Conservation (phyloP, 2,797 vertebrate genomes). For the Labroides dimidiatus region DNA sequence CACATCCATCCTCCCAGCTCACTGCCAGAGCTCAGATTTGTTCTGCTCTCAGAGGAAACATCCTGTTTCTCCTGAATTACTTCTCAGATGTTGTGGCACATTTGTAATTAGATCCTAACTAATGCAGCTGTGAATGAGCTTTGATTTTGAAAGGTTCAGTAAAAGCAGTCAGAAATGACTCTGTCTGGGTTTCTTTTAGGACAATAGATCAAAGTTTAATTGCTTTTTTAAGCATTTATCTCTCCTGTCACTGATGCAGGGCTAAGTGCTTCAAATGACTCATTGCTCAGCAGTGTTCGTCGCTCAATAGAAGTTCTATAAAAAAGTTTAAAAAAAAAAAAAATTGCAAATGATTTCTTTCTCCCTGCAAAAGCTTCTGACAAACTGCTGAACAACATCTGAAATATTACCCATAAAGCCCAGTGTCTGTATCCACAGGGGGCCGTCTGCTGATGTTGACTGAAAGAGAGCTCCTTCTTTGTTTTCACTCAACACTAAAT, state of each 20-base stretch:
- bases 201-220: conserved; percentile 52
- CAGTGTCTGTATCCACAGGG: conserved; percentile 77
- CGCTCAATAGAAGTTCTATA: conserved; percentile 38
- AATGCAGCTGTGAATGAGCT: neutral
- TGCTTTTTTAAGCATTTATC: conserved; percentile 30
- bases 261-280: conserved; percentile 39
- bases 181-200: conserved; percentile 21
- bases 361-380: conserved; percentile 73
- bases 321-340: conserved; percentile 35
- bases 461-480: no score
- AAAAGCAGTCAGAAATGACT: conserved; percentile 31
- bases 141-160: conserved; percentile 22
- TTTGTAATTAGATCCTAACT: neutral
- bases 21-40: no score
- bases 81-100: neutral
- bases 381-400: conserved; percentile 64
- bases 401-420: conserved; percentile 80
- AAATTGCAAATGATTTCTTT: conserved; percentile 19
- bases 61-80: no score
- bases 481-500: no score
- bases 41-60: neutral
- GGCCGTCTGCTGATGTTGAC: conserved; percentile 79
- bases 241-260: conserved; percentile 35
- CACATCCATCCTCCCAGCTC: neutral
- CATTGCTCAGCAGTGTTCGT: conserved; percentile 37